A percentile compares a stretch with the other conserved stretches of the same genome.
Evolutionary conservation across 2,797 vertebrate species (phyloP).

Genomic region (Galaxias olidus): DNA sequence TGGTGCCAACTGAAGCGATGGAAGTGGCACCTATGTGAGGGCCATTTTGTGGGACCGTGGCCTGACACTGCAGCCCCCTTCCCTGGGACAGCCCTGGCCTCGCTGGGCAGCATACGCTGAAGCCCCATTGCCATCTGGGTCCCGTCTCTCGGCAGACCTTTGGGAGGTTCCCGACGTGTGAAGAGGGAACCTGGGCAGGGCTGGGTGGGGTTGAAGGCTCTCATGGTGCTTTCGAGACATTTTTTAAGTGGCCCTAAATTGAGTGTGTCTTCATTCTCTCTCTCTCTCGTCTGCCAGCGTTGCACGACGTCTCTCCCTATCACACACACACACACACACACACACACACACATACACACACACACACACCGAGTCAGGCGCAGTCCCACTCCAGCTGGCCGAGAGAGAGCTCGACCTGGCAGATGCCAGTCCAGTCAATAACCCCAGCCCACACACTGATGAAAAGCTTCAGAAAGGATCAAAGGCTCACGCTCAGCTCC

Average conservation of each 20-base stretch:
- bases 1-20: conserved; percentile 36
- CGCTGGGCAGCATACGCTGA: too few species aligned
- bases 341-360: conserved; percentile 3
- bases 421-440: not conserved
- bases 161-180: conserved; percentile 55
- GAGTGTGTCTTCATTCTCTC: too few species aligned
- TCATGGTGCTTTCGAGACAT: too few species aligned
- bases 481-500: not conserved
- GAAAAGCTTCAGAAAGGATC: not conserved
- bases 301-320: not conserved
- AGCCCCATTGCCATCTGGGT: too few species aligned
- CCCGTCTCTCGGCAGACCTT: too few species aligned
- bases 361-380: not conserved
- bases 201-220: too few species aligned
- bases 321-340: not conserved
- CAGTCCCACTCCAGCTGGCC: too few species aligned
- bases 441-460: not conserved
- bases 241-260: too few species aligned
- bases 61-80: too few species aligned
- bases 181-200: conserved; percentile 54
- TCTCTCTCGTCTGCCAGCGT: too few species aligned
- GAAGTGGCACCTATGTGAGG: conserved; percentile 62
- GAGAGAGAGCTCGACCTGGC: not conserved
- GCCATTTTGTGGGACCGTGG: not conserved
- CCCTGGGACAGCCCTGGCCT: too few species aligned